A percentile compares a stretch with the other conserved stretches of the same genome.
These are phyloP conservation scores for Holcopasites calliopsidis DNA, from an alignment of 1,140 invertebrate species.

Conservation along the genomic window DNA sequence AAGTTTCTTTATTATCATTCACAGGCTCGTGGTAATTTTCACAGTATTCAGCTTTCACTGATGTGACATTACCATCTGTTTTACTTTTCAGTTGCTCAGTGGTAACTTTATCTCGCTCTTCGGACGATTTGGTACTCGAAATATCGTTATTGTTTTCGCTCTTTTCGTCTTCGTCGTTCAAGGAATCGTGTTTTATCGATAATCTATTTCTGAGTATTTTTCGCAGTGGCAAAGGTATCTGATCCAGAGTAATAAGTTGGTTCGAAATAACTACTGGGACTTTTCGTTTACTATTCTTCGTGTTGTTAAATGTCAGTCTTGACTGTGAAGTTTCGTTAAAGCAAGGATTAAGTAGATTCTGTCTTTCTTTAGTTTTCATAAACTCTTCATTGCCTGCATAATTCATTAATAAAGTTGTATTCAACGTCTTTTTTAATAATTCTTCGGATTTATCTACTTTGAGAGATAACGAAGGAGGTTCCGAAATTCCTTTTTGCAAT, in stretches of 20 bases:
- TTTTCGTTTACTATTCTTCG: constrained; percentile 5
- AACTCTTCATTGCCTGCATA: constrained; percentile 42
- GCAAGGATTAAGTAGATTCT: not conserved
- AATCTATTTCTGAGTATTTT: constrained; percentile 58
- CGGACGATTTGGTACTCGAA: not conserved
- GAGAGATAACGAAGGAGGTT: not conserved
- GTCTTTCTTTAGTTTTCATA: not conserved
- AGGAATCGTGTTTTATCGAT: not conserved
- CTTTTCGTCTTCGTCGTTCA: not conserved
- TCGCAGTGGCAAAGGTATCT: constrained; percentile 63
- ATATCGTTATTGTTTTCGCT: not conserved
- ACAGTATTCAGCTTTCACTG: not conserved
- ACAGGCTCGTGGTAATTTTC: not conserved
- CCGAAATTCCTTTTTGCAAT: constrained; percentile 46
- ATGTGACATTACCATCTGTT: not conserved
- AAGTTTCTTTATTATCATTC: not conserved
- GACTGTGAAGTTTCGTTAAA: not conserved
- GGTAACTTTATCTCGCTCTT: not conserved
- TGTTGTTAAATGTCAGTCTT: not conserved
- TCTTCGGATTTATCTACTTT: not conserved
- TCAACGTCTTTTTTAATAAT: not conserved
- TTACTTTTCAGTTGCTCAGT: not conserved
- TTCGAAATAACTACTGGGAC: constrained; percentile 71
- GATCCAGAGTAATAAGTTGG: constrained; percentile 68
- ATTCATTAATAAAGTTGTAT: constrained; percentile 56